Conservation (phyloP, 2,113 vertebrate genomes). For the Lucifuga dentata region DNA sequence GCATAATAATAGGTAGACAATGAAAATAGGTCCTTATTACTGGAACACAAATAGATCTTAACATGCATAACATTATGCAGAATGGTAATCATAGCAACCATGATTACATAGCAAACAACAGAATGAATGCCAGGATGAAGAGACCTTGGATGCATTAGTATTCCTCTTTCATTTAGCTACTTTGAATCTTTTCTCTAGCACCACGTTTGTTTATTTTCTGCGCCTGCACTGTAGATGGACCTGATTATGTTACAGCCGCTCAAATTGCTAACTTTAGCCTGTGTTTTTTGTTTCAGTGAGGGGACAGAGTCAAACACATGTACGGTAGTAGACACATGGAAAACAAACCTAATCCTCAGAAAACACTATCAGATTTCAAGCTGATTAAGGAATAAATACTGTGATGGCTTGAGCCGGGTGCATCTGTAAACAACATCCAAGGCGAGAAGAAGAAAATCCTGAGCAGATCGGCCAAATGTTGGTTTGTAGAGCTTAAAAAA, state of each 20-base stretch:
- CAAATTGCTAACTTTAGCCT: slow-evolving; percentile 26
- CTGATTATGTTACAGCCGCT: slow-evolving; percentile 35
- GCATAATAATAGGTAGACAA: slow-evolving; percentile 25
- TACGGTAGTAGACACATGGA: slow-evolving; percentile 22
- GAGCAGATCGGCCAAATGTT: neutral
- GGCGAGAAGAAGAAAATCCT: slow-evolving; percentile 9
- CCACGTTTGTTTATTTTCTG: slow-evolving; percentile 19
- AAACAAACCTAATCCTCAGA: slow-evolving; percentile 24
- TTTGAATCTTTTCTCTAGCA: slow-evolving; percentile 9
- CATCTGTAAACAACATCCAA: slow-evolving; percentile 33
- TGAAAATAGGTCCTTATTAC: neutral
- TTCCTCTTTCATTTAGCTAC: neutral
- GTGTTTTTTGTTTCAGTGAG: slow-evolving; percentile 5
- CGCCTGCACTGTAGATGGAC: slow-evolving; percentile 52
- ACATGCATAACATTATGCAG: neutral
- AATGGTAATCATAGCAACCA: neutral
- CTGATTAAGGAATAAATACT: neutral
- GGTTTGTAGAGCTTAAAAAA: neutral
- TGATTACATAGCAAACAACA: neutral
- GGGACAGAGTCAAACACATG: slow-evolving; percentile 17
- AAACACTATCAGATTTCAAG: slow-evolving; percentile 31
- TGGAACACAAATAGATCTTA: neutral
- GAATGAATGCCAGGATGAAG: neutral
- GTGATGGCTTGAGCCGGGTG: slow-evolving; percentile 19
- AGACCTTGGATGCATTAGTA: neutral